phyloP scores from a whole-genome alignment of 1,140 invertebrate genomes.

The Trichonephila clavata region DNA sequence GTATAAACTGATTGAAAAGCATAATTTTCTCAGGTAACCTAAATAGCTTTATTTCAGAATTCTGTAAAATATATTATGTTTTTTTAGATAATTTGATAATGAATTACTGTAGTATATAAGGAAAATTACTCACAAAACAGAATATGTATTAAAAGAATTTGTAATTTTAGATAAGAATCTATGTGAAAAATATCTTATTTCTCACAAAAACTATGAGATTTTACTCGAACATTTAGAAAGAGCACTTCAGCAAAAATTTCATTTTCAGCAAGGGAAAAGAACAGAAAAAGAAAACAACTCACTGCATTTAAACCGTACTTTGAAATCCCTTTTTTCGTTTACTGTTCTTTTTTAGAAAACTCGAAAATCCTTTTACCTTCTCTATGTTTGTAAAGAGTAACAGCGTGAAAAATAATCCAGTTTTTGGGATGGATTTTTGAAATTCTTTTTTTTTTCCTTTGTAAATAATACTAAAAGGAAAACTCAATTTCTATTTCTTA shows the following conservation, averaged over 20 bases:
- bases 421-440: background rate
- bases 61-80: too few species aligned
- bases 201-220: background rate
- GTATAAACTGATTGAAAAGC: too few species aligned
- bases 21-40: too few species aligned
- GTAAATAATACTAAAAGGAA: background rate
- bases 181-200: too few species aligned
- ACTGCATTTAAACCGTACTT: background rate
- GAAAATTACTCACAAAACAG: too few species aligned
- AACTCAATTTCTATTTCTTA: too few species aligned
- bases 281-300: background rate
- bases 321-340: background rate
- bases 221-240: background rate
- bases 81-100: too few species aligned
- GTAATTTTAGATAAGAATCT: too few species aligned
- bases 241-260: background rate
- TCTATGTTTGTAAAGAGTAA: background rate
- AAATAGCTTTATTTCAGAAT: too few species aligned
- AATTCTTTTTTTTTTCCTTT: background rate
- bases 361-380: constrained; percentile 26
- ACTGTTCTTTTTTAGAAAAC: background rate
- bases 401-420: background rate
- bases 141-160: too few species aligned
- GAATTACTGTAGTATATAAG: too few species aligned
- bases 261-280: background rate